phyloP scores from a whole-genome alignment of 2,888 invertebrate species.

The Andrena minutula region DNA sequence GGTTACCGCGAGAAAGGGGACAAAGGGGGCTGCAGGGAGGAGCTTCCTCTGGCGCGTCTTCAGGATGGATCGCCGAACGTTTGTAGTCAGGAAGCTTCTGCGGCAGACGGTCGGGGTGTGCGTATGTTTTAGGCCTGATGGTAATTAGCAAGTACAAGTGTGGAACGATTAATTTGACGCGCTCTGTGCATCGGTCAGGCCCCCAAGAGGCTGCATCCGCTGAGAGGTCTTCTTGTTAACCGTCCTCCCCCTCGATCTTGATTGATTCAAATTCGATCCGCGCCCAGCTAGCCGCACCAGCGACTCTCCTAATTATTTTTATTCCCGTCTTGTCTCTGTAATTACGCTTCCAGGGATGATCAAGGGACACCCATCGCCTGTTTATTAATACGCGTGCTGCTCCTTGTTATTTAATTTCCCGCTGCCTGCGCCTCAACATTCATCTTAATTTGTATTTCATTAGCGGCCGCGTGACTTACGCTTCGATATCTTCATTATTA shows the following conservation, averaged over 20 bases:
- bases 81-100: conserved; percentile 48
- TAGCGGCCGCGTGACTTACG: conserved; percentile 38
- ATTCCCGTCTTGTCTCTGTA: not conserved
- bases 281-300: not conserved
- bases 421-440: not conserved
- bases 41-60: conserved; percentile 21
- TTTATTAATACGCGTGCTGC: conserved; percentile 10
- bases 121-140: conserved; percentile 37
- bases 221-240: not conserved
- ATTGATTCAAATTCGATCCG: conserved; percentile 36
- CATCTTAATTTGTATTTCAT: conserved; percentile 55
- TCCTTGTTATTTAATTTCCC: conserved; percentile 33
- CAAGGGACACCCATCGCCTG: not conserved
- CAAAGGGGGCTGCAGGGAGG: conserved; percentile 5
- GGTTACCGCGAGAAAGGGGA: conserved; percentile 8
- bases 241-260: conserved; percentile 27
- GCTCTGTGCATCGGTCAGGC: conserved; percentile 22
- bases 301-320: conserved; percentile 10
- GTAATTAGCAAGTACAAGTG: conserved; percentile 53
- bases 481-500: conserved; percentile 48
- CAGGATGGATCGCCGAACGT: conserved; percentile 35
- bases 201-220: not conserved
- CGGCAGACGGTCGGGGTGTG: conserved; percentile 8
- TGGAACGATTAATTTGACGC: conserved; percentile 55
- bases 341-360: conserved; percentile 22